Conservation (phyloP, 2,888 invertebrate genomes). For the Aleiodes leptofemur region DNA sequence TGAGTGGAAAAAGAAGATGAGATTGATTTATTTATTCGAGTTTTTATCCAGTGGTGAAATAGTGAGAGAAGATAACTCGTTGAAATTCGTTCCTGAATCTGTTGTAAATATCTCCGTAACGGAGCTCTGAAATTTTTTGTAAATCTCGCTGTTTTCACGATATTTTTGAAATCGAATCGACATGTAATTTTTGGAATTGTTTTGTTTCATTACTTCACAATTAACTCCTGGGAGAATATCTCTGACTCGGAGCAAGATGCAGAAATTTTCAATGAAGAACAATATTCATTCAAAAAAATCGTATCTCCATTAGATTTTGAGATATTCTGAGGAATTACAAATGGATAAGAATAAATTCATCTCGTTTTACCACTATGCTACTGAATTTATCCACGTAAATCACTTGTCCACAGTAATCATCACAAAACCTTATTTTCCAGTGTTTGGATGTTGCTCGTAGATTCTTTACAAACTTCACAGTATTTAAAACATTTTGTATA, state of each 20-base stretch:
- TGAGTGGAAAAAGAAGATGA: background rate
- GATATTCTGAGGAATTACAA: background rate
- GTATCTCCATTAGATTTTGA: no score
- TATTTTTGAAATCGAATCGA: no score
- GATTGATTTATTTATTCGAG: background rate
- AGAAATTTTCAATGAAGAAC: no score
- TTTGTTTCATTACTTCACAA: no score
- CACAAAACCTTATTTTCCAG: conserved; percentile 33
- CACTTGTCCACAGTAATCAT: conserved; percentile 15
- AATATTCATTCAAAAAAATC: no score
- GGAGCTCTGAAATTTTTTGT: no score
- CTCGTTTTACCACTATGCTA: background rate
- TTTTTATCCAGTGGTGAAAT: background rate
- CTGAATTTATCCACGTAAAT: conserved; percentile 24
- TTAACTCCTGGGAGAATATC: no score
- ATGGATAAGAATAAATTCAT: conserved; percentile 2
- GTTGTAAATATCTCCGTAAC: no score
- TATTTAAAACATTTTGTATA: background rate
- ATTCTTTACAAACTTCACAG: background rate
- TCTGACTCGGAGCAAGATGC: no score
- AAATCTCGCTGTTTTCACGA: background rate
- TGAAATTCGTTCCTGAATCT: no score
- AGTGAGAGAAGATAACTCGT: no score
- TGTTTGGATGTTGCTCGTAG: conserved; percentile 30
- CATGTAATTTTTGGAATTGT: no score